These are phyloP conservation scores for Drosophila triauraria DNA, from an alignment of 1,140 invertebrate genomes.

Conservation along the genomic window DNA sequence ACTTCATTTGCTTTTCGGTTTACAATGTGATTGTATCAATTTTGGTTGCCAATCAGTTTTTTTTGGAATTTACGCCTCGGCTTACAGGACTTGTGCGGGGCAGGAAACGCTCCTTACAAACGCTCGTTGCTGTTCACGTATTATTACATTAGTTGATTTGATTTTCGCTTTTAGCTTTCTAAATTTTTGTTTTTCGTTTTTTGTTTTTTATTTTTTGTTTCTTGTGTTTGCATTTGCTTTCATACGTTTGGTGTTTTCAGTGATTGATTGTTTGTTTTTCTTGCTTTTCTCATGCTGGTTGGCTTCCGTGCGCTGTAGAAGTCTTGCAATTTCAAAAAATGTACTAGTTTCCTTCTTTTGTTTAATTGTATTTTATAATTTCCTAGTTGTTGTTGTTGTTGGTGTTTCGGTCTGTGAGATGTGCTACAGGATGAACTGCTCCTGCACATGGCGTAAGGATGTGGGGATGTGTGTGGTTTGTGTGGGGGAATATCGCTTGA, in stretches of 20 bases:
- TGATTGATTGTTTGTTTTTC: conserved; percentile 25
- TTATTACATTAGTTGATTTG: conserved; percentile 42
- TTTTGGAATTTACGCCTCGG: conserved; percentile 43
- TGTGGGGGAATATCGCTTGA: conserved; percentile 35
- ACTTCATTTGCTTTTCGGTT: conserved; percentile 43
- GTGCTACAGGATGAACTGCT: conserved; percentile 36
- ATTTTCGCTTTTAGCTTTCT: conserved; percentile 39
- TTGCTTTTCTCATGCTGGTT: conserved; percentile 26
- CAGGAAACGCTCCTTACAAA: conserved; percentile 49
- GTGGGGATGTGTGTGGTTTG: conserved; percentile 21
- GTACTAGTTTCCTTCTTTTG: conserved; percentile 70
- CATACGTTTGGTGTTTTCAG: conserved; percentile 42
- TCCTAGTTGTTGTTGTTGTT: conserved; percentile 73
- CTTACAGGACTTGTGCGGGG: conserved; percentile 44
- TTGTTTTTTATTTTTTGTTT: conserved; percentile 13
- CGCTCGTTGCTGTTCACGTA: conserved; percentile 44
- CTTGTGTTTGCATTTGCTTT: conserved; percentile 29
- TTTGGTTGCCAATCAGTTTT: conserved; percentile 47
- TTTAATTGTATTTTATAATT: conserved; percentile 78
- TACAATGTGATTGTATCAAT: conserved; percentile 56
- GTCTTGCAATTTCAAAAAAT: conserved; percentile 71
- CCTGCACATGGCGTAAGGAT: conserved; percentile 36
- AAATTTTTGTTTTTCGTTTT: conserved; percentile 17
- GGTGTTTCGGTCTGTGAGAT: conserved; percentile 54
- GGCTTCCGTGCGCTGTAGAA: conserved; percentile 61